phyloP scores from a whole-genome alignment of 1,140 invertebrate genomes.

The Diplogasteroides magnus region DNA sequence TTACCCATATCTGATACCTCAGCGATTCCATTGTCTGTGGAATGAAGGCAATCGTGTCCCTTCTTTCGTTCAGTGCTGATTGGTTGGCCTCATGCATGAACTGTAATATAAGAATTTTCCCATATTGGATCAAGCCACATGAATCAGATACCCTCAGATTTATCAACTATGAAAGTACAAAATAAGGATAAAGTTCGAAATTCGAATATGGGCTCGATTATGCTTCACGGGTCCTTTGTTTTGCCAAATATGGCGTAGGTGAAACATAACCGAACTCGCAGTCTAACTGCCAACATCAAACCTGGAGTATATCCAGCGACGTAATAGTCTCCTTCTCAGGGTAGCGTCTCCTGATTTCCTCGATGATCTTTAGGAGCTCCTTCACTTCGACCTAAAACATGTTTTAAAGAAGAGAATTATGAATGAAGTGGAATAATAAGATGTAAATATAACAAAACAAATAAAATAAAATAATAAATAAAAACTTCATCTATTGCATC shows the following conservation, averaged over 20 bases:
- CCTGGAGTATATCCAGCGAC: conserved; percentile 50
- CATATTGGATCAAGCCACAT: no score
- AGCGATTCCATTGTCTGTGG: conserved; percentile 51
- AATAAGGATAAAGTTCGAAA: conserved; percentile 15
- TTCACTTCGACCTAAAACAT: conserved; percentile 46
- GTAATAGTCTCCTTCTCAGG: conserved; percentile 53
- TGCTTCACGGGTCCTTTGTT: no score
- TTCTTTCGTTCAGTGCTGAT: conserved; percentile 23
- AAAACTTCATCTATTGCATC: conserved; percentile 41
- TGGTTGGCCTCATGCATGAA: conserved; percentile 49
- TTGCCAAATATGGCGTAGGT: conserved; percentile 3
- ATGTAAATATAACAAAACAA: no score
- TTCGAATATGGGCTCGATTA: no score
- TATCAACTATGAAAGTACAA: no score
- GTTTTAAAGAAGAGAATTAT: no score
- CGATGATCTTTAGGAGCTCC: conserved; percentile 51
- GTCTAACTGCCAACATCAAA: conserved; percentile 13
- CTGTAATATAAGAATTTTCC: conserved; percentile 32
- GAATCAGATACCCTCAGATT: no score
- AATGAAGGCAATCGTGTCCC: conserved; percentile 54
- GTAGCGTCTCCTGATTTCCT: conserved; percentile 48
- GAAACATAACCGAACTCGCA: no score
- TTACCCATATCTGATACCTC: no score
- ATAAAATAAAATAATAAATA: not conserved
- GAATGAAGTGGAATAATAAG: no score